These are phyloP conservation scores for Premnoplex brunnescens DNA, from an alignment of 2,797 vertebrate genomes.

Conservation along the genomic window DNA sequence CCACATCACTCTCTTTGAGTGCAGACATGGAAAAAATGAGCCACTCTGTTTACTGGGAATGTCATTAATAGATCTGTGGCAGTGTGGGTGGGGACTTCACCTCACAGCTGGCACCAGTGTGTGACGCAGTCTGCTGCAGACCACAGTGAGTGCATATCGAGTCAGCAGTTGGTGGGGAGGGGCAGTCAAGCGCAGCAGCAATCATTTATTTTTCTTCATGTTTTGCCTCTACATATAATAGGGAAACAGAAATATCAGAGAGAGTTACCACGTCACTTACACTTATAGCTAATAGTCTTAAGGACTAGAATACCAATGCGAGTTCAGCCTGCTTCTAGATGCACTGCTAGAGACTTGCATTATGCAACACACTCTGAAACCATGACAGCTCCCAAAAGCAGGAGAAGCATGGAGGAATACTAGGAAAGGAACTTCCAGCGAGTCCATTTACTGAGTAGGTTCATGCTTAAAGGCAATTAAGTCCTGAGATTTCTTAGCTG, in stretches of 20 bases:
- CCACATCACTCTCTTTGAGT: background rate
- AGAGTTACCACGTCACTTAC: background rate
- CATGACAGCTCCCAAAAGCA: background rate
- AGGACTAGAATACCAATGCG: background rate
- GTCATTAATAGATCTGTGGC: conserved; percentile 1
- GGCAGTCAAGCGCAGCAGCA: background rate
- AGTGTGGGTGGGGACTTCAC: background rate
- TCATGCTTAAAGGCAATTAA: background rate
- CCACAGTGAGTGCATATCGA: background rate
- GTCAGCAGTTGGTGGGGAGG: background rate
- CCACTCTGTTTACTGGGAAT: background rate
- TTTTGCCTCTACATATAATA: background rate
- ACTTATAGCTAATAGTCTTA: background rate
- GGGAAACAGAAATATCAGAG: background rate
- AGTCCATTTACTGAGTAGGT: background rate
- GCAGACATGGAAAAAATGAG: conserved; percentile 9
- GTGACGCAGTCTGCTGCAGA: background rate
- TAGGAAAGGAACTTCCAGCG: background rate
- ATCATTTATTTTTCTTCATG: background rate
- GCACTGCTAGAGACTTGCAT: background rate
- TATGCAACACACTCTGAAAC: background rate
- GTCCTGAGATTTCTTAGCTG: background rate
- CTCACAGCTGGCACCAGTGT: background rate
- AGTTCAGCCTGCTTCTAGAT: background rate
- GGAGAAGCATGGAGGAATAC: background rate